Conservation (phyloP, 2,113 vertebrate genomes). For the Heterotilapia buettikoferi region DNA sequence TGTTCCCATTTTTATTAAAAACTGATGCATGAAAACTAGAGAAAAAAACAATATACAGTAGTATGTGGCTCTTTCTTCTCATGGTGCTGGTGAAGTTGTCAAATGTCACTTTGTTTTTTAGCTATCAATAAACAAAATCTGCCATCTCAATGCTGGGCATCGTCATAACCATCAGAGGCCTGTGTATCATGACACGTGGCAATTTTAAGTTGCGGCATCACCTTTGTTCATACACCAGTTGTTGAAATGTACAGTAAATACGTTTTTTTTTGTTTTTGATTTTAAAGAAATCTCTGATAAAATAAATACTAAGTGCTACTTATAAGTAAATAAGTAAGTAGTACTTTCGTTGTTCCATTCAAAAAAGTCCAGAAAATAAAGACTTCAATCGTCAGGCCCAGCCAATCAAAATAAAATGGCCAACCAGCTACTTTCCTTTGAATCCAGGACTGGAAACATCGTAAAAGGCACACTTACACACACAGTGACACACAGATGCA, state of each 20-base stretch:
- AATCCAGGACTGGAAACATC: neutral
- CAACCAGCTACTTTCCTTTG: neutral
- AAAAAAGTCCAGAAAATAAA: neutral
- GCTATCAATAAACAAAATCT: neutral
- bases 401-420: neutral
- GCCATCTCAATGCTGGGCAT: neutral
- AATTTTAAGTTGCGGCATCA: neutral
- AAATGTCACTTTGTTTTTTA: neutral
- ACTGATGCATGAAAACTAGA: neutral
- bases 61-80: neutral
- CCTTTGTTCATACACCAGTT: neutral
- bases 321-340: neutral
- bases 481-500: neutral
- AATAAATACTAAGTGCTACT: neutral
- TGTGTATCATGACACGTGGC: neutral
- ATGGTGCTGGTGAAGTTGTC: neutral
- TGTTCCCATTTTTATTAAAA: neutral
- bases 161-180: neutral
- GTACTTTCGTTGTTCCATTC: neutral
- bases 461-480: neutral
- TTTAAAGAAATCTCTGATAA: neutral
- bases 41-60: neutral
- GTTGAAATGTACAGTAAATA: neutral
- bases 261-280: neutral
- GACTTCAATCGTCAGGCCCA: neutral